Evolutionary conservation across 1,140 invertebrate species (phyloP).

Genomic region (Meloidogyne hapla): DNA sequence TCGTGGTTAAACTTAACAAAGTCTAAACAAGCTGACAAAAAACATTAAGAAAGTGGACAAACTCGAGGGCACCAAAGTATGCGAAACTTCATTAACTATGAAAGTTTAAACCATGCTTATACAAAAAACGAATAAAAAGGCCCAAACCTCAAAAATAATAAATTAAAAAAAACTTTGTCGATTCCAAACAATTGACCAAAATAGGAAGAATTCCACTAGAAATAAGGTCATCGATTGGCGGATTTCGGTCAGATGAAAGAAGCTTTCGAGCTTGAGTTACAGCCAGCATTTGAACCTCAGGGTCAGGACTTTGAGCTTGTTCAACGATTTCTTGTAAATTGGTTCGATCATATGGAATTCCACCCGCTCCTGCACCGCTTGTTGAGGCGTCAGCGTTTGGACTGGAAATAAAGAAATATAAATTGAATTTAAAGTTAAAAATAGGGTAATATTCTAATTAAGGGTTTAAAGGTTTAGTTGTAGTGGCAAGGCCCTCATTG

Average conservation of each 20-base stretch:
- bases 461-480: no score
- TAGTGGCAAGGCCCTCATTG: no score
- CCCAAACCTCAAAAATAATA: background rate
- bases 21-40: no score
- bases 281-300: conserved; percentile 56
- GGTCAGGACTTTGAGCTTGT: conserved; percentile 52
- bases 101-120: no score
- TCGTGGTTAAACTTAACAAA: no score
- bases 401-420: background rate
- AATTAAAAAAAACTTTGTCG: conserved; percentile 74
- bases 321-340: conserved; percentile 52
- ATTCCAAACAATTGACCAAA: conserved; percentile 83
- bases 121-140: no score
- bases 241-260: conserved; percentile 92
- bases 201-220: conserved; percentile 87
- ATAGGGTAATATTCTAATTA: no score
- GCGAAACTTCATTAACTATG: no score
- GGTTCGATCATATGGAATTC: conserved; percentile 28
- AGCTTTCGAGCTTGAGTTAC: conserved; percentile 74
- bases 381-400: conserved; percentile 41
- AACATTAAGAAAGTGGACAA: no score
- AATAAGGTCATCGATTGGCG: conserved; percentile 96
- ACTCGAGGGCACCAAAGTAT: no score
- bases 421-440: background rate
- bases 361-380: conserved; percentile 11